These are phyloP conservation scores for Mythimna lalbum DNA, from an alignment of 2,888 invertebrate genomes.

Conservation along the genomic window DNA sequence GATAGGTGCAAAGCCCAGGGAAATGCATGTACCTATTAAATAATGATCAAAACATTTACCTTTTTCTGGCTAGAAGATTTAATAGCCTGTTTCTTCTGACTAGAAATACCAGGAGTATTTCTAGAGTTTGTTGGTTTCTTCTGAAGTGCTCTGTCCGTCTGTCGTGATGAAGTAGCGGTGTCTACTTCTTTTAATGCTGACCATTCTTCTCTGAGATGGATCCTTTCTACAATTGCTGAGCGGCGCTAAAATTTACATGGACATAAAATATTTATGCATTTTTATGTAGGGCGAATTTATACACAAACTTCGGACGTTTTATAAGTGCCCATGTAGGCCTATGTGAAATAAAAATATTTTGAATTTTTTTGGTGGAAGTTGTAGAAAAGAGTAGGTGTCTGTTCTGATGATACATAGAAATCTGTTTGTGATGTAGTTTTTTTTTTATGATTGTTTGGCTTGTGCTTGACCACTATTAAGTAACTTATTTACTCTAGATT, in stretches of 20 bases:
- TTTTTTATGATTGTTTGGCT: too few relatives aligned
- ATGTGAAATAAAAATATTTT: too few relatives aligned
- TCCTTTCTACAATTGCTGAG: slow-evolving; percentile 82
- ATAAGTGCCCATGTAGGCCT: too few relatives aligned
- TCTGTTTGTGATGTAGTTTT: not conserved
- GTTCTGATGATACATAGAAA: not conserved
- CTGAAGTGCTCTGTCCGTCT: slow-evolving; percentile 17
- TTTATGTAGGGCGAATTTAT: not conserved
- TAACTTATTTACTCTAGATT: too few relatives aligned
- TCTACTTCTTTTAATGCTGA: slow-evolving; percentile 80
- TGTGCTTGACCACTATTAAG: too few relatives aligned
- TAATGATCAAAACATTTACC: slow-evolving; percentile 37
- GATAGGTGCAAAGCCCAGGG: too few relatives aligned
- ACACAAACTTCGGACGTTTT: too few relatives aligned
- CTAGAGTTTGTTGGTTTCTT: slow-evolving; percentile 49
- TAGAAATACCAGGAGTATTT: slow-evolving; percentile 34
- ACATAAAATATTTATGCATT: not conserved
- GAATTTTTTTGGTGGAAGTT: too few relatives aligned
- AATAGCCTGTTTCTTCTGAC: slow-evolving; percentile 22
- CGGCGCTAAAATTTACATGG: slow-evolving; percentile 76
- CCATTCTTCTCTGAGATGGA: slow-evolving; percentile 84
- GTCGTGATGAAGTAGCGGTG: slow-evolving; percentile 41
- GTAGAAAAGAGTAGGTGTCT: not conserved
- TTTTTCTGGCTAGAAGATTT: slow-evolving; percentile 39
- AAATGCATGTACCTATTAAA: too few relatives aligned